Percentiles rank a stretch among this genome's conserved stretches.
Evolutionary conservation across 2,888 invertebrate genomes (phyloP).

Genomic region (Ischnus inquisitorius): DNA sequence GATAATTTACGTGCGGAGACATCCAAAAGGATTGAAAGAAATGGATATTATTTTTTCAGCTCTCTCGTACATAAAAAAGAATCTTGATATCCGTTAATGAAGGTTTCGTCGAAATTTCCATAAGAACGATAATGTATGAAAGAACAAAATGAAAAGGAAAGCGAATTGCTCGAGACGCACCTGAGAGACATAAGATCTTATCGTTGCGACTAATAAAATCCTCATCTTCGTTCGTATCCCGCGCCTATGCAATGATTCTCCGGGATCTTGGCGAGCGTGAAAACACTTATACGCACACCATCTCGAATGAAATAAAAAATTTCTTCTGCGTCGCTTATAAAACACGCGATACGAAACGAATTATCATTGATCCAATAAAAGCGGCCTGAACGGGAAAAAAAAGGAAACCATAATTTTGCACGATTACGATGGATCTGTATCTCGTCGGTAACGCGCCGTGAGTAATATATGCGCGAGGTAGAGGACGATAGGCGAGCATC

Average conservation of each 20-base stretch:
- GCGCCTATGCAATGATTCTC: slow-evolving; percentile 23
- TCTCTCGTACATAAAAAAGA: no score
- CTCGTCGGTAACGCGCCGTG: slow-evolving; percentile 5
- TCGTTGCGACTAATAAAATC: not conserved
- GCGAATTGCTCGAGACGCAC: not conserved
- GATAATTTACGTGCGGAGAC: not conserved
- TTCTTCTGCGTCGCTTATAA: slow-evolving; percentile 38
- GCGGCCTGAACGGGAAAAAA: not conserved
- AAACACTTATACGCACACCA: not conserved
- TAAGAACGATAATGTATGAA: not conserved
- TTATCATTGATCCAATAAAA: slow-evolving; percentile 56
- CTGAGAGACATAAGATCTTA: not conserved
- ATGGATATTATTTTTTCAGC: no score
- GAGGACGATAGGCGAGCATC: not conserved
- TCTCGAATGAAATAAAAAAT: not conserved
- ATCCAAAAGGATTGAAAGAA: not conserved
- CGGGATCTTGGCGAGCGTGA: not conserved
- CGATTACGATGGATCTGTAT: slow-evolving; percentile 19
- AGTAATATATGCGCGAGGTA: slow-evolving; percentile 8
- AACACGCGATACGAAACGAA: slow-evolving; percentile 40
- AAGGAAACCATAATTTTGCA: slow-evolving; percentile 8
- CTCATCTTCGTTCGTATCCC: not conserved
- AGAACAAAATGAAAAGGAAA: not conserved
- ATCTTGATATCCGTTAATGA: not conserved
- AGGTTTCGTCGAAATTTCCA: not conserved